These are phyloP conservation scores for Struthidea cinerea DNA, from an alignment of 2,113 vertebrate species.

Conservation along the genomic window DNA sequence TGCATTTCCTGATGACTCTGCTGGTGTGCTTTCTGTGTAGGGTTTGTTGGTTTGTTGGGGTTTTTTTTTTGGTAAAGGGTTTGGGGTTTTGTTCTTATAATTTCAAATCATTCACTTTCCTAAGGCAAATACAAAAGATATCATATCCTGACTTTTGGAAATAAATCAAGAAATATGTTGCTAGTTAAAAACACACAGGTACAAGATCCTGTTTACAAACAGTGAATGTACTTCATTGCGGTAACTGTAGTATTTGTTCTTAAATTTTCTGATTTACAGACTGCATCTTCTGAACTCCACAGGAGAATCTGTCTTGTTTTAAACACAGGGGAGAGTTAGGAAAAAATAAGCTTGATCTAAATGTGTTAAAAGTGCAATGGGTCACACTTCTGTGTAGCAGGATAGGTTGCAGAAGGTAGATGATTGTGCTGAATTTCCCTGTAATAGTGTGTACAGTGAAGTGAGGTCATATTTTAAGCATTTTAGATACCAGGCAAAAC, in stretches of 20 bases:
- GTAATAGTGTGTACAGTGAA: not conserved
- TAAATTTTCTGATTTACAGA: not conserved
- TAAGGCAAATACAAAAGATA: not conserved
- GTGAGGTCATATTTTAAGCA: not conserved
- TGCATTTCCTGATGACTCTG: not conserved
- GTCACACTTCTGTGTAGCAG: not conserved
- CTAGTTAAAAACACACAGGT: not conserved
- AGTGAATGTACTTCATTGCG: not conserved
- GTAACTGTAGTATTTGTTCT: not conserved
- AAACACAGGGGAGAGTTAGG: not conserved
- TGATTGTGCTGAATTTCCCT: not conserved
- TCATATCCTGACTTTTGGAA: not conserved
- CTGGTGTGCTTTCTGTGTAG: not conserved
- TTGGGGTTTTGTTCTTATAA: not conserved
- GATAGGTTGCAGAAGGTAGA: not conserved
- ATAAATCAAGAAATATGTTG: not conserved
- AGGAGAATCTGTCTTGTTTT: not conserved
- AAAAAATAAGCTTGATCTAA: not conserved
- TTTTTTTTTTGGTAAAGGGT: not conserved
- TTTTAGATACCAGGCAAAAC: not conserved
- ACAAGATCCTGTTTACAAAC: not conserved
- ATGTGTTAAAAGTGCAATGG: not conserved
- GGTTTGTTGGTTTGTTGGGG: not conserved
- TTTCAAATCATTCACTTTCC: not conserved
- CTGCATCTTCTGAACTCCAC: not conserved